Base-by-base conservation (phyloP, 2,113 vertebrate genomes). In the Hemicordylus capensis region DNA sequence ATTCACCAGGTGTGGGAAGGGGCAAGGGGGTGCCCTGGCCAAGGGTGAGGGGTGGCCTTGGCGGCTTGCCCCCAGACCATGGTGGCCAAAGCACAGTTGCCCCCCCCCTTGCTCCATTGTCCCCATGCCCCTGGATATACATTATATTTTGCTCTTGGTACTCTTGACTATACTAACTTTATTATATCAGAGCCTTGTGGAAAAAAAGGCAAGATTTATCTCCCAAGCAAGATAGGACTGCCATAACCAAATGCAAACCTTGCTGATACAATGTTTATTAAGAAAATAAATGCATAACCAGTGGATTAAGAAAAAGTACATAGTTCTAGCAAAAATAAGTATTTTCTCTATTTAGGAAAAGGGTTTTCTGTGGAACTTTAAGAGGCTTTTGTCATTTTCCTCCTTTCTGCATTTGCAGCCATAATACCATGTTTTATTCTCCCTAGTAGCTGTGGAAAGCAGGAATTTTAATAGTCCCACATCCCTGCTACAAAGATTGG, bases 401-500 rank as follows among this genome's bases (percentile, higher is more conserved):
- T 1, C 10, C 80, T 89, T 5, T 22, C n/a, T 83, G 51, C 19
- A 5, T 75, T 54, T 46, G 1, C 56, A 87, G 12, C 11, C 78
- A 58, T 28, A 3, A 19, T 87, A 67, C 77, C 48, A 83, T 73
- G 31, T 85, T 87, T 12, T 1, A 1, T 28, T 90, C 86, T 90
- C 90, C 39, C 37, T 48, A 58, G 6, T 2, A 26, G 1, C 56
- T 80, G 26, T 6, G 76, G 48, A 75, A 78, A 74, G 12, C n/a
- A 86, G 15, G 0, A 4, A 89, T 48, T 87, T 88, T 85, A 37
- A 80, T 86, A 75, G 44, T 89, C 26, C 26, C 2, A 76, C 1
- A 70, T 69, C 11, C 3, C 48, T 90, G 83, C 80, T 89, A 85
- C 80, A 79, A 81, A 64, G 63, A 85, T 69, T 89, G 42, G 3